Base-by-base conservation (phyloP, 2,797 vertebrate genomes). In the Megalops cyprinoides region DNA sequence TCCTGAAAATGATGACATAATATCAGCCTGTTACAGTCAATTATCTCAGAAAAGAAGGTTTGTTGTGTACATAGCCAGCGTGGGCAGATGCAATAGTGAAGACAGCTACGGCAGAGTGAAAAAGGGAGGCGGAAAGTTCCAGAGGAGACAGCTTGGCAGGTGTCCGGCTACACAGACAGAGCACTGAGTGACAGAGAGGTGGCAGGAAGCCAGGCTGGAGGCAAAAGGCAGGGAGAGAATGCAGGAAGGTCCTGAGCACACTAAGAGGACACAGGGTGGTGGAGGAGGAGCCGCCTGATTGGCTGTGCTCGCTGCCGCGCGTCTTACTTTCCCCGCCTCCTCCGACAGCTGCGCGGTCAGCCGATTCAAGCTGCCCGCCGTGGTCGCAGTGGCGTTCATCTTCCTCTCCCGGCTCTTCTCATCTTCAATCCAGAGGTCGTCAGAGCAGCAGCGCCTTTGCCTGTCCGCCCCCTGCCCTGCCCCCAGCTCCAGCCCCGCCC, bases 311-410 rank as follows among this genome's bases (percentile, higher is more conserved):
- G 74, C 76, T 28, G 46, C 56, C 0, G 42, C 58, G 58, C 86
- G 81, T 83, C 95, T 95, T 95, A 96, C 95, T 91, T 95, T 91
- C 81, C 84, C 83, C 74, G 81, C 85, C 78, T 92, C 91, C 75
- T 87, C 81, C 48, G 86, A 84, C 51, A 79, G 83, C 23, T 56
- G 85, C 0, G 23, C 84, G 77, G 82, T 60, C 4, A 87, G 85
- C 73, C 82, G 73, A 20, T 77, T 62, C 20, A 86, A 79, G 85
- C 90, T 90, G 83, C 90, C 79, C 87, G 88, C 89, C 78, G 89
- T 91, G 83, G 91, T 89, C 62, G 55, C 23, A 75, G 74, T 60
- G n/a, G n/a, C n/a, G n/a, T n/a, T n/a, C 82, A 91, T 78, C 79
- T 89, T 94, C 84, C 86, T 91, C 83, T 91, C 92, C 65, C 87